These are phyloP conservation scores for Pelobates cultripes DNA, from an alignment of 2,797 vertebrate species.

Conservation along the genomic window DNA sequence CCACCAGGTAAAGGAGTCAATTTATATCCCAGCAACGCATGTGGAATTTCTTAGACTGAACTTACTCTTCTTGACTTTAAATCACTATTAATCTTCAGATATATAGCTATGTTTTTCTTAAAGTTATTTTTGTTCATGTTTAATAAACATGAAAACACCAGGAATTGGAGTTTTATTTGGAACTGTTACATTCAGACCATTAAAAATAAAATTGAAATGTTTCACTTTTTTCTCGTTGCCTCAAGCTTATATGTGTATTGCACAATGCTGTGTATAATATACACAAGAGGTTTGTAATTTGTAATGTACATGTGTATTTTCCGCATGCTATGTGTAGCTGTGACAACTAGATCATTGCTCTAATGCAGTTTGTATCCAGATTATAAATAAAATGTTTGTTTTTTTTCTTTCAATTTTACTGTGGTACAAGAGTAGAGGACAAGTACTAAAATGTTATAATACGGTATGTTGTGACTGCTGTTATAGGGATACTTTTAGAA, in stretches of 20 bases:
- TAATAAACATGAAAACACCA: background rate
- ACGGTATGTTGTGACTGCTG: too few relatives aligned
- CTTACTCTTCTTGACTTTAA: background rate
- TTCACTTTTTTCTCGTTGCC: conserved; percentile 18
- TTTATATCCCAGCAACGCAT: conserved; percentile 13
- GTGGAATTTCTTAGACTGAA: conserved; percentile 2
- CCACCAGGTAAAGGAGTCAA: conserved; percentile 10
- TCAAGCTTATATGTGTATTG: conserved; percentile 22
- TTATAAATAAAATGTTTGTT: background rate
- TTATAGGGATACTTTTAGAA: too few relatives aligned
- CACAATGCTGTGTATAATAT: conserved; percentile 11
- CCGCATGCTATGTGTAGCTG: conserved; percentile 24
- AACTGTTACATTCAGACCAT: conserved; percentile 9
- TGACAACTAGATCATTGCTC: conserved; percentile 12
- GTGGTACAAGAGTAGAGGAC: too few relatives aligned
- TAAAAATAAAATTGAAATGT: background rate
- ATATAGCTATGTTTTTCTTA: background rate
- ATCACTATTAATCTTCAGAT: background rate
- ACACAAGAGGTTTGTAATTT: conserved; percentile 11
- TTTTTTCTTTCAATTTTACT: too few relatives aligned
- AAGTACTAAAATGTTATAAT: too few relatives aligned
- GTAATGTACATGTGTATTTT: conserved; percentile 25
- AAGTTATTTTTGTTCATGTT: background rate
- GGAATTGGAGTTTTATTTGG: conserved; percentile 24
- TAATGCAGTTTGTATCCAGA: background rate